Percentiles rank a stretch among this genome's conserved stretches.
These are phyloP conservation scores for Otocyon megalotis DNA, from an alignment of 2,113 vertebrate genomes.

Conservation along the genomic window DNA sequence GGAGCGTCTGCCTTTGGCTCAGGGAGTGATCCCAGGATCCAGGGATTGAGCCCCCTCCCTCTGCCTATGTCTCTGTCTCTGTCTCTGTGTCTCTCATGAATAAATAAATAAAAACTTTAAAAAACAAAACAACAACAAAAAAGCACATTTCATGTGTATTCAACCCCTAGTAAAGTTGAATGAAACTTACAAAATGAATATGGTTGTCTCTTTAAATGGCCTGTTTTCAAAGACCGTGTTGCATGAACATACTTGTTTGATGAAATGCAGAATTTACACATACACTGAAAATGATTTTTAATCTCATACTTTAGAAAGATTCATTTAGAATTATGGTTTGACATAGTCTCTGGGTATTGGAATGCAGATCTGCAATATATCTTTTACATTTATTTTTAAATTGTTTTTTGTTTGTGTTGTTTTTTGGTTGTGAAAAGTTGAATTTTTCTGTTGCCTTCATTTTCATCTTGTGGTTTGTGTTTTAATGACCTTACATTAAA, in stretches of 20 bases:
- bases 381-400: constrained; percentile 76
- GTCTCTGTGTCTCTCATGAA: too few relatives aligned
- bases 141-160: constrained; percentile 90
- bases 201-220: constrained; percentile 77
- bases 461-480: constrained; percentile 76
- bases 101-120: too few relatives aligned
- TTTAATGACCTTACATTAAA: constrained; percentile 88
- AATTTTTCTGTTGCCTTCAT: constrained; percentile 75
- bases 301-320: constrained; percentile 62
- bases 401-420: constrained; percentile 77
- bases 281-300: constrained; percentile 71
- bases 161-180: constrained; percentile 86
- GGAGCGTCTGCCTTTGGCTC: too few relatives aligned
- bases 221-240: constrained; percentile 63
- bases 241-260: constrained; percentile 68
- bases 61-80: too few relatives aligned
- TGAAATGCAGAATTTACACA: constrained; percentile 73
- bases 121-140: too few relatives aligned
- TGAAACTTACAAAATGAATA: constrained; percentile 84
- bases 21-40: too few relatives aligned
- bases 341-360: constrained; percentile 71
- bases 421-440: constrained; percentile 71
- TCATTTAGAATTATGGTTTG: constrained; percentile 57
- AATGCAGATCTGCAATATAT: constrained; percentile 74
- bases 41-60: too few relatives aligned